Base-by-base conservation (phyloP, 2,888 invertebrate species). In the Harpalus rubripes region DNA sequence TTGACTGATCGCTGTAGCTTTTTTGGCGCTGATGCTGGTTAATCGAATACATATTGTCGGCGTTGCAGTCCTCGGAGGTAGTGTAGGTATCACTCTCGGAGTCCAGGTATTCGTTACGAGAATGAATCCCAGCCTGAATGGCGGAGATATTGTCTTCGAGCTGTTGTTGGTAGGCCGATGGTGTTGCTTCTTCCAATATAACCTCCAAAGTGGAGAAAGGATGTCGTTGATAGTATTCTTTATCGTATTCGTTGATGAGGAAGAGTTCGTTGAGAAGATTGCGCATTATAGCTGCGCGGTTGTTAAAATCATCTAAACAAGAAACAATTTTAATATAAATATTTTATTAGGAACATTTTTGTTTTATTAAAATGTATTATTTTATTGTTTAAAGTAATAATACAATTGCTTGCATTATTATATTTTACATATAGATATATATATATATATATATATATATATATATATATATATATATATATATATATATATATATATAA, bases 111-210 rank as follows among this genome's bases (percentile, higher is more conserved):
- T 41, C n/a, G 15, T 72, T 39, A 6, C 15, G 65, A 10, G 15
- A 5, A 15, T 68, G n/a, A 1, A 41, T 39, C n/a, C 41, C 68
- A n/a, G 32, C 68, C 68, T 68, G 32, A 39, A 74, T 74, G 16
- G 72, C 44, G 18, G 72, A 74, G 18, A 83, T 59, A 58, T 83
- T 83, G 74, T 76, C 61, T 41, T 83, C 59, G 12, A 83, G 76
- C 7, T 59, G 59, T 59, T 76, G 83, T 39, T 74, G 32, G 18
- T 74, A 83, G 8, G 83, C 44, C 15, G 74, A 83, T 5, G 83
- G 83, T 10, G 83, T 74, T n/a, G 61, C 22, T 76, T 83, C 83
- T 74, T 83, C 83, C 61, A 72, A 22, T 10, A 83, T 83, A n/a
- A 59, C 76, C 41, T 83, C 83, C 56, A 83, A n/a, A 41, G 76